Base-by-base conservation (phyloP, 2,888 invertebrate genomes). In the Melinaea marsaeus region DNA sequence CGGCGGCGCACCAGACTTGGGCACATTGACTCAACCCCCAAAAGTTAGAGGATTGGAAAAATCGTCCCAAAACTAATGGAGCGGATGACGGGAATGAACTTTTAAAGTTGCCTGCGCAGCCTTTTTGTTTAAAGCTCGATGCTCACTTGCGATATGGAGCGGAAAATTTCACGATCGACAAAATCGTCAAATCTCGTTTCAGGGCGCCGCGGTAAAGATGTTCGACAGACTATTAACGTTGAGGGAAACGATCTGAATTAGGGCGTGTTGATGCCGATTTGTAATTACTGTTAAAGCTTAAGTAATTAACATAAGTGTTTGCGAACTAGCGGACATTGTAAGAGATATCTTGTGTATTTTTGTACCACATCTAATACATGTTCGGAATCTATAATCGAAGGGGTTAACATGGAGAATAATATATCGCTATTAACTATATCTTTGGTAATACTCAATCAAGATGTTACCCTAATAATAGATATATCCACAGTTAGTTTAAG, bases 11-110 rank as follows among this genome's bases (percentile, higher is more conserved):
- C 72, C 75, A 72, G 72, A 45, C 70, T 68, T 71, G 72, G 74
- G 76, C 73, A 68, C 74, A 74, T 64, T 62, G 74, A 71, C 73
- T 72, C 74, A 66, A 71, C 74, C 73, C 75, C 78, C 74, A 64
- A 76, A 81, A 77, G 77, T 83, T 79, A 73, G 76, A 76, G 80
- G 80, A 76, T 76, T 74, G 81, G 81, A 83, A 83, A 85, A 85
- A 81, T 79, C 76, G 64, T 75, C 78, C 80, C 76, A 69, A 51
- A 83, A 80, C 85, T 87, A 88, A 88, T 88, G 87, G 86, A 83
- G 77, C 84, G 83, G 71, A 74, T 74, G 75, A 77, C 74, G 72
- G 70, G 79, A 79, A 79, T 81, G 82, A 84, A 86, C 85, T 86
- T 85, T 81, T 77, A 79, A 85, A 86, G 78, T 72, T 69, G 63